Evolutionary conservation across 2,888 invertebrate genomes (phyloP).

Genomic region (Leucophora obtusa): DNA sequence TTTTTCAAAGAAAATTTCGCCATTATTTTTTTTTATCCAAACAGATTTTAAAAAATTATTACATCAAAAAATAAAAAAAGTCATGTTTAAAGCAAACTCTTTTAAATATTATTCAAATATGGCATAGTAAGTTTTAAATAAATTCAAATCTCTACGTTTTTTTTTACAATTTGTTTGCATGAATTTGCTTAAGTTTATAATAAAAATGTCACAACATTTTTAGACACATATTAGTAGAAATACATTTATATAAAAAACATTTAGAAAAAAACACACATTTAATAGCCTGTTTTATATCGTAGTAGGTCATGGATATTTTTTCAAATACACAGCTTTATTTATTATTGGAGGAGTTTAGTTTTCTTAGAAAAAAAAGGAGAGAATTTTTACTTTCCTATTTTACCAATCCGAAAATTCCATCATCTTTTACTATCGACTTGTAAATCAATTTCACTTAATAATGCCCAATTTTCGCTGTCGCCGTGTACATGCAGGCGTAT

Average conservation of each 20-base stretch:
- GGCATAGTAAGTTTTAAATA: neutral
- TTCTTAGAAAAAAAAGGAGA: neutral
- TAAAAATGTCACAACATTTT: conserved; percentile 31
- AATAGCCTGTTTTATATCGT: conserved; percentile 9
- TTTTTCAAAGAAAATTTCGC: no score
- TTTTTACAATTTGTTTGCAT: conserved; percentile 2
- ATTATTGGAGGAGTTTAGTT: conserved; percentile 47
- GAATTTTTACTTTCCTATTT: neutral
- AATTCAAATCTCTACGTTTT: conserved; percentile 1
- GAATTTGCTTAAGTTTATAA: neutral
- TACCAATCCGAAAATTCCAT: conserved; percentile 23
- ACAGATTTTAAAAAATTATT: no score
- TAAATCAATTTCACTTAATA: conserved; percentile 86
- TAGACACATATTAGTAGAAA: conserved; percentile 25
- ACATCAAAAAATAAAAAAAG: no score
- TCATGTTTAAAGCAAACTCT: no score
- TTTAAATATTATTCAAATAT: neutral
- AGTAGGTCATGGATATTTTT: conserved; percentile 43
- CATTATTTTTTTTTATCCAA: no score
- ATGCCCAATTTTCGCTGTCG: conserved; percentile 92
- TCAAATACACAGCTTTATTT: conserved; percentile 23
- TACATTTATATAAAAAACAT: conserved; percentile 56
- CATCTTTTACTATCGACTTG: conserved; percentile 80
- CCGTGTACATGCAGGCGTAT: conserved; percentile 88
- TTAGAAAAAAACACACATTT: conserved; percentile 39